Conservation (phyloP, 2,113 vertebrate species). For the Anarrhichthys ocellatus region DNA sequence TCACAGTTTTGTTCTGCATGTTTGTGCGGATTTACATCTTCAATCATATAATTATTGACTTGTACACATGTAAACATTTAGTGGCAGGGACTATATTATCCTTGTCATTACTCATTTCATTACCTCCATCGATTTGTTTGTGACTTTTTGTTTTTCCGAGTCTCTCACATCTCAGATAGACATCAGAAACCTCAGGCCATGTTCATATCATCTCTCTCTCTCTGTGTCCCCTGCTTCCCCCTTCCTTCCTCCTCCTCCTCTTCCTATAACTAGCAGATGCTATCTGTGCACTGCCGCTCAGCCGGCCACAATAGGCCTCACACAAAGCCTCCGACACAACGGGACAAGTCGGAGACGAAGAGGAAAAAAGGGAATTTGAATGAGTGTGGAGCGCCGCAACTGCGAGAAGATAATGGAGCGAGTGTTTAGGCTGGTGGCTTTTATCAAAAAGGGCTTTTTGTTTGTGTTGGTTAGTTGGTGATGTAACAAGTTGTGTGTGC, state of each 20-base stretch:
- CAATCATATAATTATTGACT: background rate
- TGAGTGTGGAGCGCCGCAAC: constrained; percentile 51
- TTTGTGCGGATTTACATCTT: constrained; percentile 1
- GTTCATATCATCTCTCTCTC: constrained; percentile 42
- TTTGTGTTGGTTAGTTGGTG: constrained; percentile 63
- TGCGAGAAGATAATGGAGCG: constrained; percentile 56
- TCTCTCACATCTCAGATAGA: constrained; percentile 43
- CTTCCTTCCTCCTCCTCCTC: constrained; percentile 20
- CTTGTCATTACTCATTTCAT: background rate
- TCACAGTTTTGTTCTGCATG: constrained; percentile 19
- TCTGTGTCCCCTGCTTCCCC: constrained; percentile 28
- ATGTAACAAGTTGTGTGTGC: constrained; percentile 42
- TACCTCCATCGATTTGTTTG: constrained; percentile 31
- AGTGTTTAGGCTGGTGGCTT: constrained; percentile 69
- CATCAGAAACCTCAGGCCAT: constrained; percentile 46
- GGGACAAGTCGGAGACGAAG: constrained; percentile 64
- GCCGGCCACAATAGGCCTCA: constrained; percentile 68
- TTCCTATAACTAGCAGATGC: constrained; percentile 69
- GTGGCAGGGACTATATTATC: background rate
- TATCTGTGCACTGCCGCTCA: constrained; percentile 66
- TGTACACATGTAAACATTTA: constrained; percentile 15
- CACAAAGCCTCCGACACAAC: constrained; percentile 73
- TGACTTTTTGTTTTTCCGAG: constrained; percentile 32
- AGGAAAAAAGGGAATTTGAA: constrained; percentile 59
- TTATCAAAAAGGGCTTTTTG: constrained; percentile 70